Evolutionary conservation across 2,113 vertebrate genomes (phyloP), one percentile per base, ranked within the genome.

Genomic region (Zeus faber): DNA sequence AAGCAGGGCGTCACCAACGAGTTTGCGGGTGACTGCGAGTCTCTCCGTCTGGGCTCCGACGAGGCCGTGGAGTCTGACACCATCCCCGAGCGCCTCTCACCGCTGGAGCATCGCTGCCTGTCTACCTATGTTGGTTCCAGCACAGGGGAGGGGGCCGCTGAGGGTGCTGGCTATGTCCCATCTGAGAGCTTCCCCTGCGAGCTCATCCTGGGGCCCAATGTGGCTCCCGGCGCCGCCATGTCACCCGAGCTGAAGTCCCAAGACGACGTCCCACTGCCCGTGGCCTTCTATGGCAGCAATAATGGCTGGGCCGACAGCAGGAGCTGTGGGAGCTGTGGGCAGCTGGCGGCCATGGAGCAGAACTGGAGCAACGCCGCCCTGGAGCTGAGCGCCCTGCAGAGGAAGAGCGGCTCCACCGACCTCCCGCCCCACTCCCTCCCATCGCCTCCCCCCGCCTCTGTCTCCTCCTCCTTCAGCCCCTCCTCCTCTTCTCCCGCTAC

Each of bases 1-100:
- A 95, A 92, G 62, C 93, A 93, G 64, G 92, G 93, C 0, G 80
- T 97, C 77, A 91, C 85, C 50, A 92, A 84, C 29, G 83, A 83
- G 37, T 89, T 88, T 40, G 62, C 45, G 18, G 77, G 84, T 1
- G 87, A 91, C 44, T 65, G 53, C 37, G 63, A 82, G 63, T 82
- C 70, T 0, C 55, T 82, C 33, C 31, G 43, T 16, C 68, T 80
- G 4, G 69, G 64, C 5, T 43, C 43, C 2, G 61, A 68, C 2
- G 67, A 55, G 40, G 66, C 57, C 0, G 58, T 62, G 5, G 74
- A 82, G 1, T 18, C 73, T 0, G 77, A 82, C 27, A 79, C 72
- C 0, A 65, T 89, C 6, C 83, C 85, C 0, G 71, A 79, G 61
- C 81, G 83, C 72, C 86, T 60, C 44, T 70, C 75, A 31, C 70